A percentile compares a stretch with the other conserved stretches of the same genome.
Conservation (phyloP, 1,140 invertebrate species). For the Drosophila prosaltans region DNA sequence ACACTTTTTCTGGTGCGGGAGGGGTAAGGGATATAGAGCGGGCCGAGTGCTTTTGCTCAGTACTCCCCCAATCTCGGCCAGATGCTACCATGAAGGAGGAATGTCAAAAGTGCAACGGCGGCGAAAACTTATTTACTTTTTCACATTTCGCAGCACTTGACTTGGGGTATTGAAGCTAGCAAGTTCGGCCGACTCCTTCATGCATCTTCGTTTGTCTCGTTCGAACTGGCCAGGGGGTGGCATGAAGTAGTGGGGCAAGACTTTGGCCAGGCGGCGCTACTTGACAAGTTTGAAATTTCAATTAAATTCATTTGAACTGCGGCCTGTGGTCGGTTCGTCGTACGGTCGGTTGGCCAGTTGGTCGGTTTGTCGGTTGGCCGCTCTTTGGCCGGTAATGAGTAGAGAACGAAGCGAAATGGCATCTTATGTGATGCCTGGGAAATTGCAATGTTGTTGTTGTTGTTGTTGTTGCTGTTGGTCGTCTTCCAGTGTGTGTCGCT, state of each 20-base stretch:
- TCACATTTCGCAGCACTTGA: slow-evolving; percentile 74
- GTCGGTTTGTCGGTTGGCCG: slow-evolving; percentile 10
- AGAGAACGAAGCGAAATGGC: slow-evolving; percentile 36
- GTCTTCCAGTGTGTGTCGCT: neutral
- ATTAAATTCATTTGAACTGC: slow-evolving; percentile 81
- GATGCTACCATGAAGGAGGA: slow-evolving; percentile 55
- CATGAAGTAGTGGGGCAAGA: neutral
- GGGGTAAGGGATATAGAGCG: slow-evolving; percentile 5
- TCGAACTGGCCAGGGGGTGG: slow-evolving; percentile 16
- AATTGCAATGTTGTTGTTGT: slow-evolving; percentile 2
- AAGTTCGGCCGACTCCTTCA: slow-evolving; percentile 24
- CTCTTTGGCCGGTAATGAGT: slow-evolving; percentile 41
- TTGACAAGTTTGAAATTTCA: slow-evolving; percentile 82
- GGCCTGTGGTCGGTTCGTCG: slow-evolving; percentile 42
- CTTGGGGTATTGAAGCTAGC: slow-evolving; percentile 42
- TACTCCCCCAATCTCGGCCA: slow-evolving; percentile 44
- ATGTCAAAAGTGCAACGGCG: slow-evolving; percentile 74
- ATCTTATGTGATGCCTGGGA: slow-evolving; percentile 43
- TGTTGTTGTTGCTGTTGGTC: neutral
- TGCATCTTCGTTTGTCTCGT: slow-evolving; percentile 57
- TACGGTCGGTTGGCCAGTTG: slow-evolving; percentile 22
- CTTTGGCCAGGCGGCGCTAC: slow-evolving; percentile 35
- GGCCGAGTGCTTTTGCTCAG: slow-evolving; percentile 8
- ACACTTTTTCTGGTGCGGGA: slow-evolving; percentile 58
- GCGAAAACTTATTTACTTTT: slow-evolving; percentile 76